A percentile compares a stretch with the other conserved stretches of the same genome.
phyloP scores from a whole-genome alignment of 2,113 vertebrate genomes.

The Paedocypris sp. region DNA sequence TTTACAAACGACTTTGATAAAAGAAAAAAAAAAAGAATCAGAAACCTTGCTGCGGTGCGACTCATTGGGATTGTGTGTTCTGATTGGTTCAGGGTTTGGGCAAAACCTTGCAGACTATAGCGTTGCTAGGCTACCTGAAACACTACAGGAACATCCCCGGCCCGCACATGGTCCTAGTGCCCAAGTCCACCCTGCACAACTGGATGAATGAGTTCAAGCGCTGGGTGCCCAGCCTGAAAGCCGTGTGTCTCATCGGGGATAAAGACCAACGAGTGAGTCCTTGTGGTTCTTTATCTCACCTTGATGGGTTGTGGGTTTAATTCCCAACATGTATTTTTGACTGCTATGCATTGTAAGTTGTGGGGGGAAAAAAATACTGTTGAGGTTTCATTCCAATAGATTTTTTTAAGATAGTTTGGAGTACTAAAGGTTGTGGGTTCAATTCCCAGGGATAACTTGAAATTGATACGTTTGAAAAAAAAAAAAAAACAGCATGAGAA shows the following conservation, averaged over 20 bases:
- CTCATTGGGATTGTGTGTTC: conserved; percentile 9
- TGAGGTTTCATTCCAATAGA: no score
- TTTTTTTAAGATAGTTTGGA: no score
- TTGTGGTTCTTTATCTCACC: neutral
- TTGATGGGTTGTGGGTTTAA: no score
- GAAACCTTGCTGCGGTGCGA: conserved; percentile 12
- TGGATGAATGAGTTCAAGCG: conserved; percentile 89
- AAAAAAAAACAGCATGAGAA: no score
- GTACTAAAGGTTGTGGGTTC: no score
- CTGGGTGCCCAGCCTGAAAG: conserved; percentile 76
- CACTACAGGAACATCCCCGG: conserved; percentile 82
- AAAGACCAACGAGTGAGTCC: conserved; percentile 72
- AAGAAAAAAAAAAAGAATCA: no score
- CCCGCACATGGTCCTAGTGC: conserved; percentile 84
- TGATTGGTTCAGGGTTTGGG: conserved; percentile 68
- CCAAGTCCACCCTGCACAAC: conserved; percentile 81
- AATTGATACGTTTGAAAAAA: no score
- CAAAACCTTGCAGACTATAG: conserved; percentile 81
- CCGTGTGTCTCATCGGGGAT: conserved; percentile 80
- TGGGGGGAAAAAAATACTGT: no score
- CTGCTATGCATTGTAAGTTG: no score
- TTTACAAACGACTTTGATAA: no score
- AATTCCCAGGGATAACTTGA: no score
- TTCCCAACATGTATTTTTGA: no score
- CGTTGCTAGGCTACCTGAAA: conserved; percentile 79